These are phyloP conservation scores for Thecocarcelia acutangulata DNA, from an alignment of 2,888 invertebrate genomes.

Conservation along the genomic window DNA sequence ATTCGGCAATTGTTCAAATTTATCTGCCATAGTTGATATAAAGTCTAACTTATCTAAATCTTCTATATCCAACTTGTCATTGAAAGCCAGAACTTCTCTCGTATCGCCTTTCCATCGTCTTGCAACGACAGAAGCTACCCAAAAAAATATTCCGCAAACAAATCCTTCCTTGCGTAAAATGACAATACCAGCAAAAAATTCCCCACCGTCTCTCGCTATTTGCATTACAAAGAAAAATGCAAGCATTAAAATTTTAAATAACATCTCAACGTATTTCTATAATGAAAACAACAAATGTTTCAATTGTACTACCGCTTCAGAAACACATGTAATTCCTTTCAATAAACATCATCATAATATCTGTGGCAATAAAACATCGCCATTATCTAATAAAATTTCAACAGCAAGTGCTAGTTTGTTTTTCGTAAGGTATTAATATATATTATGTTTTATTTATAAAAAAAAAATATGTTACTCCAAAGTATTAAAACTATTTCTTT, in stretches of 20 bases:
- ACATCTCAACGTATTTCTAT: slow-evolving; percentile 65
- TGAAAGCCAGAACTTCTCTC: slow-evolving; percentile 31
- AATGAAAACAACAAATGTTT: slow-evolving; percentile 71
- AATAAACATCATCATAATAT: slow-evolving; percentile 47
- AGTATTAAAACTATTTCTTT: not conserved
- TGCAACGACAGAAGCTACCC: slow-evolving; percentile 51
- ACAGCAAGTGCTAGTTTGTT: slow-evolving; percentile 78
- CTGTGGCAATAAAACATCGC: slow-evolving; percentile 43
- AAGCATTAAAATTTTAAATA: slow-evolving; percentile 47
- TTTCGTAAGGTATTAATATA: slow-evolving; percentile 80
- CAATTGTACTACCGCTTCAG: slow-evolving; percentile 50
- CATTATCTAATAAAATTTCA: slow-evolving; percentile 73
- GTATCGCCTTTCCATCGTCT: slow-evolving; percentile 32
- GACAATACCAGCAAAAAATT: slow-evolving; percentile 72
- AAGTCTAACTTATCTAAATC: slow-evolving; percentile 60
- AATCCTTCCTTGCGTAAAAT: slow-evolving; percentile 55
- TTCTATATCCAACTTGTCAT: slow-evolving; percentile 60
- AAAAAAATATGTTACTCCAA: not conserved
- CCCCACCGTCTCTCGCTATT: slow-evolving; percentile 72
- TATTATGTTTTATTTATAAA: not conserved
- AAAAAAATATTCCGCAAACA: slow-evolving; percentile 45
- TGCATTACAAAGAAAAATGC: slow-evolving; percentile 45
- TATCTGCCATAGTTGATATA: slow-evolving; percentile 59
- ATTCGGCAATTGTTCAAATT: slow-evolving; percentile 52
- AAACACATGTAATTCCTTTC: slow-evolving; percentile 56